Conservation (phyloP, 1,140 invertebrate genomes). For the Saccostrea cuccullata region DNA sequence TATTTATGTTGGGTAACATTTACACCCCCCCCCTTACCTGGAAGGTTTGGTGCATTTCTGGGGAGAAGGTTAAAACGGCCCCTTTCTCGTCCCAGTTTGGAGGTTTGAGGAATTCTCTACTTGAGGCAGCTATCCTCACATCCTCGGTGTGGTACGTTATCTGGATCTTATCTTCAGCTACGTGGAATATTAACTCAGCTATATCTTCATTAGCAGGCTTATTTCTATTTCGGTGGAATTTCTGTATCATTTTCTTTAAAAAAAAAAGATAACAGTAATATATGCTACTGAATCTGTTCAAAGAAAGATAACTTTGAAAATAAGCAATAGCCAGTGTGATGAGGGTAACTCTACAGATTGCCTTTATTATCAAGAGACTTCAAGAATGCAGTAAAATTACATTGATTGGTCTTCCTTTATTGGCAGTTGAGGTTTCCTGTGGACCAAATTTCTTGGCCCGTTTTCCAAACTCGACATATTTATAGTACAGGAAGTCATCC, state of each 20-base stretch:
- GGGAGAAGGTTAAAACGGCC: slow-evolving; percentile 71
- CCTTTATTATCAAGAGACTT: background rate
- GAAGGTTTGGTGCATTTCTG: slow-evolving; percentile 77
- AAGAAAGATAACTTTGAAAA: slow-evolving; percentile 15
- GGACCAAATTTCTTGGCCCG: slow-evolving; percentile 78
- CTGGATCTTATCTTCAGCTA: slow-evolving; percentile 77
- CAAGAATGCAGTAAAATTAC: slow-evolving; percentile 68
- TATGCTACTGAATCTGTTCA: background rate
- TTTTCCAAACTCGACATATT: slow-evolving; percentile 78
- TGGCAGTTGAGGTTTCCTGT: slow-evolving; percentile 63
- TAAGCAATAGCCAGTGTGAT: background rate
- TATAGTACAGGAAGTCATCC: slow-evolving; percentile 82
- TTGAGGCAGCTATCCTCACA: slow-evolving; percentile 75
- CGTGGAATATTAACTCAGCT: slow-evolving; percentile 74
- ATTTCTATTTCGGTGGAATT: slow-evolving; percentile 72
- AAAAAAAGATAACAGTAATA: background rate
- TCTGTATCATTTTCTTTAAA: slow-evolving; percentile 77
- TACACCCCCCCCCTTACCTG: slow-evolving; percentile 67
- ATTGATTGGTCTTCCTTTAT: slow-evolving; percentile 76
- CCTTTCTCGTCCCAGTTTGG: slow-evolving; percentile 78
- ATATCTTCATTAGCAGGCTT: slow-evolving; percentile 76
- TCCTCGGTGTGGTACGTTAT: slow-evolving; percentile 78
- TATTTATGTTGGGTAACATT: background rate
- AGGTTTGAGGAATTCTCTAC: slow-evolving; percentile 78
- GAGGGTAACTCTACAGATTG: background rate